Base-by-base conservation (phyloP, 2,113 vertebrate genomes). In the Rhineura floridana region DNA sequence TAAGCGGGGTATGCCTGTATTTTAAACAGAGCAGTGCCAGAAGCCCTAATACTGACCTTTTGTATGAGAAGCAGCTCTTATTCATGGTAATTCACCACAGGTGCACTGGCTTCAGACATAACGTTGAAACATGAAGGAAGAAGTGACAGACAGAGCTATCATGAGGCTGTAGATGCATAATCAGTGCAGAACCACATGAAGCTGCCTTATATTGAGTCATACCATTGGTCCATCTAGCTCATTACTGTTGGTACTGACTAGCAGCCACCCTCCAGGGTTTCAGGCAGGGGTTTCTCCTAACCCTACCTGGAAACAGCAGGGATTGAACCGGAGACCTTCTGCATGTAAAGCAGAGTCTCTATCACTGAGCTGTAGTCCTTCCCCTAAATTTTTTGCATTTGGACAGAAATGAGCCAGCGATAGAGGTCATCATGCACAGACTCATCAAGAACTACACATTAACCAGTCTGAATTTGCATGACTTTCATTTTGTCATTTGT, bases 331-430 rank as follows among this genome's bases (percentile, higher is more conserved):
- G n/a, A n/a, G n/a, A n/a, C n/a, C n/a, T n/a, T n/a, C n/a, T n/a
- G n/a, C n/a, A n/a, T n/a, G n/a, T n/a, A n/a, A n/a, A n/a, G n/a
- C n/a, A n/a, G n/a, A n/a, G n/a, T n/a, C n/a, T n/a, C n/a, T n/a
- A n/a, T n/a, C n/a, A n/a, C n/a, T n/a, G n/a, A n/a, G n/a, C n/a
- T n/a, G n/a, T n/a, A n/a, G n/a, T n/a, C n/a, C n/a, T n/a, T n/a
- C n/a, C n/a, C n/a, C n/a, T n/a, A 5, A 59, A 59, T n/a, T 17
- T 78, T 80, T 69, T 91, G 52, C 73, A 73, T 83, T 44, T 75
- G 42, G 59, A 17, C 39, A 69, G 17, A n/a, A 15, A 72, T 46
- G 17, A 23, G 2, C 17, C 21, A 12, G 6, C 12, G 15, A 28
- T 9, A 70, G 69, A 21, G 65, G 42, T 30, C 0, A 0, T 23